phyloP scores from a whole-genome alignment of 2,113 vertebrate genomes.

The Zosterops pallidus region DNA sequence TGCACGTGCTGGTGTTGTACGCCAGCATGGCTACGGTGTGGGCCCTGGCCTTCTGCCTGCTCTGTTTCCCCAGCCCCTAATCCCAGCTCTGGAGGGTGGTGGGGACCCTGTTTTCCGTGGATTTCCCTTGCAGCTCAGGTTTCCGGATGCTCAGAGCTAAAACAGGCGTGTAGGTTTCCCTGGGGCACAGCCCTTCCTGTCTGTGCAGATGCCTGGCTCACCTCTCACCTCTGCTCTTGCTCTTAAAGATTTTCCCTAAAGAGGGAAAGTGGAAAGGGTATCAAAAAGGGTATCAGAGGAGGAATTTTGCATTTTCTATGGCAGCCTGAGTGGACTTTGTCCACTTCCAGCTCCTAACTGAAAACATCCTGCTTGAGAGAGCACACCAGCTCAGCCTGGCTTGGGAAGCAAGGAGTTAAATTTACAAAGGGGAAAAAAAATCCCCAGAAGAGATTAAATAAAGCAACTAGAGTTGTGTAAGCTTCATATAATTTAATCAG shows the following conservation, averaged over 20 bases:
- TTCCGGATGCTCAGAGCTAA: slow-evolving; percentile 2
- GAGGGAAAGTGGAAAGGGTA: not conserved
- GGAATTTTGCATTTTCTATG: not conserved
- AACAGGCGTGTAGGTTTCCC: not conserved
- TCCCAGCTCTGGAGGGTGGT: not conserved
- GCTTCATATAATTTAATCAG: slow-evolving; percentile 63
- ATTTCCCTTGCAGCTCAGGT: slow-evolving; percentile 41
- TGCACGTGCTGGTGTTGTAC: slow-evolving; percentile 17
- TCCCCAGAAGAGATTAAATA: slow-evolving; percentile 54
- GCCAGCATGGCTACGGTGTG: not conserved
- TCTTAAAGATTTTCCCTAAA: not conserved
- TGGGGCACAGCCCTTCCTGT: slow-evolving; percentile 3
- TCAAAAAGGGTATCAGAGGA: not conserved
- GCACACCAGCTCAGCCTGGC: not conserved
- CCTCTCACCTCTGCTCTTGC: not conserved
- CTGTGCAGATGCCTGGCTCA: not conserved
- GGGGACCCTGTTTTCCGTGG: slow-evolving; percentile 31
- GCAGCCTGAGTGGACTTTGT: not conserved
- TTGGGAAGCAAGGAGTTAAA: slow-evolving; percentile 36
- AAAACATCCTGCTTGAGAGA: not conserved
- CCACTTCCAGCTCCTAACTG: not conserved
- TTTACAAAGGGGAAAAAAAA: not conserved
- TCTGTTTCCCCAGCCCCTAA: not conserved
- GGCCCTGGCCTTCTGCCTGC: slow-evolving; percentile 3
- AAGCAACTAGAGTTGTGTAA: slow-evolving; percentile 55